Base-by-base conservation (phyloP, 2,888 invertebrate genomes). In the Leptopilina myrica region DNA sequence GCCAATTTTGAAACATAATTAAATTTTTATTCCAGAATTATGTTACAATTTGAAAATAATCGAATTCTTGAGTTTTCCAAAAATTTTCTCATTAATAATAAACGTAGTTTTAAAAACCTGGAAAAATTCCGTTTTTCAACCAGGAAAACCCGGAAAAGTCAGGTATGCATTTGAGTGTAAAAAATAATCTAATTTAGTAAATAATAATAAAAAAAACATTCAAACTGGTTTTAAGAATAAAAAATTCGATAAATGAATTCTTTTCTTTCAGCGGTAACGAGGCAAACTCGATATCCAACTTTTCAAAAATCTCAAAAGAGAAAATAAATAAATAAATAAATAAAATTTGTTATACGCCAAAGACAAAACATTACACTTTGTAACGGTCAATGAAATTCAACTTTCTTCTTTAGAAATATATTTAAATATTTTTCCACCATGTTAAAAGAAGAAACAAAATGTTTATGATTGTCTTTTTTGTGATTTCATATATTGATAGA, bases 181-280 rank as follows among this genome's bases (percentile, higher is more conserved):
- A 33, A 33, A 33, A 33, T 33, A 33, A 5, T 33, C 33, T 33
- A 33, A 2, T 33, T 33, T 33, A 33, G 33, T 33, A 33, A 33
- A 3, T 33, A 33, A 26, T 43, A 7, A 7, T 43, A 43, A 8
- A 43, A 43, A 43, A 43, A 43, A 1, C 8, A 43, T 6, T 43
- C 43, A 43, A 43, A 43, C 7, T 43, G 7, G 43, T 43, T 43
- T 43, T 43, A 43, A 43, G 7, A 43, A 43, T 5, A 12, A 56
- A 11, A 56, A 12, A n/a, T 14, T 14, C n/a, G 15, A 6, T 59
- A 4, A n/a, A 53, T 33, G 43, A 8, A 8, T 43, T 43, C 4
- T 69, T 56, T 8, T 69, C 11, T 69, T 69, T 69, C 53, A 69
- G 69, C 14, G 14, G 14, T 69, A 33, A n/a, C 69, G 8, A 53